Conservation (phyloP, 2,888 invertebrate species). For the Agrenia bidenticulata region DNA sequence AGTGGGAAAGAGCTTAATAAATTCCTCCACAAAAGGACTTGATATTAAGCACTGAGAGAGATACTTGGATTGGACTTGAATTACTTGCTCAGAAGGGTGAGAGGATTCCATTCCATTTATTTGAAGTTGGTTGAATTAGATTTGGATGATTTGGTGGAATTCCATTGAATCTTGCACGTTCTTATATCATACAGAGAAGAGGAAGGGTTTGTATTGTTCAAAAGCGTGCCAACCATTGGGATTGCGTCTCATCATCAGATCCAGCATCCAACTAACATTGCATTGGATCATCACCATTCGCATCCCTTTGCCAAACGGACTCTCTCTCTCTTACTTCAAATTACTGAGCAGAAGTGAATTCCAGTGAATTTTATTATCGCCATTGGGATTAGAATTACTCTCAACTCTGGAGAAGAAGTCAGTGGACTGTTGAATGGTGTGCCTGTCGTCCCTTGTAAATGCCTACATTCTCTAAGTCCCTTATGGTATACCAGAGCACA, state of each 20-base stretch:
- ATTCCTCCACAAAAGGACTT: too few relatives aligned
- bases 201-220: neutral
- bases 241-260: neutral
- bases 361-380: slow-evolving; percentile 33
- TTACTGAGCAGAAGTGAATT: slow-evolving; percentile 31
- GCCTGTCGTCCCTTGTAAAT: neutral
- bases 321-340: slow-evolving; percentile 9
- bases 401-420: slow-evolving; percentile 5
- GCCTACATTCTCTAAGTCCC: too few relatives aligned
- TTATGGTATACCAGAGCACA: too few relatives aligned
- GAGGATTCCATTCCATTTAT: neutral
- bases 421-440: neutral
- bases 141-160: slow-evolving; percentile 9
- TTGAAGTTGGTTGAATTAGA: neutral
- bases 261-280: slow-evolving; percentile 11
- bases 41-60: too few relatives aligned
- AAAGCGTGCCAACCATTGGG: neutral
- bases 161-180: slow-evolving; percentile 7
- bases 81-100: neutral
- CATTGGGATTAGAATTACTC: slow-evolving; percentile 27
- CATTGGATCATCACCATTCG: too few relatives aligned
- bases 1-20: too few relatives aligned
- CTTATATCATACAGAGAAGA: neutral
- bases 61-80: too few relatives aligned
- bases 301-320: neutral